Conservation (phyloP, 1,140 invertebrate genomes). For the Stenopsyche tienmushanensis region DNA sequence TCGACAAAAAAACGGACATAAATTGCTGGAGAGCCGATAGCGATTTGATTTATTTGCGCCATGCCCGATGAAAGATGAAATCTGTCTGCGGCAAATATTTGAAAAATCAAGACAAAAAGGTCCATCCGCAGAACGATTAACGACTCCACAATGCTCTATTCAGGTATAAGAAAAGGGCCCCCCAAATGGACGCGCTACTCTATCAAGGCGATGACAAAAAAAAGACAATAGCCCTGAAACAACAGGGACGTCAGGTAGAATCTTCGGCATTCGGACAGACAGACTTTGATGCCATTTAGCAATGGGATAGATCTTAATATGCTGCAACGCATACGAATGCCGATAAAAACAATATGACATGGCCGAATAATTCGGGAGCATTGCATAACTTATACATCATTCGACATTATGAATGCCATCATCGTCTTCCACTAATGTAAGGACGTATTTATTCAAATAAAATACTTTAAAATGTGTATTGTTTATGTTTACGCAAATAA, state of each 20-base stretch:
- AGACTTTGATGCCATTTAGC: not conserved
- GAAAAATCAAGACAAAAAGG: conserved; percentile 2
- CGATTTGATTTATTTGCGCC: not conserved
- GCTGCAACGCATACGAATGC: too few species aligned
- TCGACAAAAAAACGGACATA: too few species aligned
- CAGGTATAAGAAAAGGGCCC: conserved; percentile 15
- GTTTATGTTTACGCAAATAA: too few species aligned
- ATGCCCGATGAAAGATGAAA: not conserved
- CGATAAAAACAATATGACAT: too few species aligned
- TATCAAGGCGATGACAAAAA: conserved; percentile 9
- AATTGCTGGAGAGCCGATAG: too few species aligned
- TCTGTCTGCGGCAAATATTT: not conserved
- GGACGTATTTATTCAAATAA: too few species aligned
- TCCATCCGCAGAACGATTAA: conserved; percentile 8
- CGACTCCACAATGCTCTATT: not conserved
- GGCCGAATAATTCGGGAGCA: too few species aligned
- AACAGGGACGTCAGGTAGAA: conserved; percentile 6
- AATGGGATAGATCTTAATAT: not conserved
- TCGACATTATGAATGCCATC: too few species aligned
- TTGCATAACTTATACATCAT: too few species aligned
- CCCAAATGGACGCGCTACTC: not conserved
- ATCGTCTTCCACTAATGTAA: too few species aligned
- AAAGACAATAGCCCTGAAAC: not conserved
- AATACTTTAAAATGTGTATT: too few species aligned
- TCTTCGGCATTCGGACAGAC: not conserved